Evolutionary conservation across 1,140 invertebrate genomes (phyloP).

Genomic region (Macrotrachela quadricornifera): DNA sequence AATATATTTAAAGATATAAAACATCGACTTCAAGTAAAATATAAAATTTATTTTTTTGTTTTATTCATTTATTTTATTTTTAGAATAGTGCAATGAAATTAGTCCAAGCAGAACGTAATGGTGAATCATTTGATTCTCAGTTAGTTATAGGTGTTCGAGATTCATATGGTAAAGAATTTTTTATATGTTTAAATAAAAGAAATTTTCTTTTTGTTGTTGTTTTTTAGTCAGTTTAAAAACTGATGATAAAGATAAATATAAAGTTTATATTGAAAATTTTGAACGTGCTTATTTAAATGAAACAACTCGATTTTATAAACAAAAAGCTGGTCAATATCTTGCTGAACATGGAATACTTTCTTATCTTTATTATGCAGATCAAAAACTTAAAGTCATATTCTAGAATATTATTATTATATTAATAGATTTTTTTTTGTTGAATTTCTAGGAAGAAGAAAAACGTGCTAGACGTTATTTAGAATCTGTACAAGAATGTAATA

Average conservation of each 20-base stretch:
- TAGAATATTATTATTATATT: too few species aligned
- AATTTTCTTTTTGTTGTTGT: slow-evolving; percentile 12
- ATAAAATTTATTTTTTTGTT: too few species aligned
- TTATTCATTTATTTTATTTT: too few species aligned
- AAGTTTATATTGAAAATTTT: slow-evolving; percentile 89
- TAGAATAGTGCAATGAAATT: slow-evolving; percentile 81
- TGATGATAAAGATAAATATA: slow-evolving; percentile 67
- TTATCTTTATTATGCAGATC: slow-evolving; percentile 89
- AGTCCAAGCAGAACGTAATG: slow-evolving; percentile 79
- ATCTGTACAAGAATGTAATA: slow-evolving; percentile 50
- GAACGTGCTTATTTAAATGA: slow-evolving; percentile 81
- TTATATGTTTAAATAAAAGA: too few species aligned
- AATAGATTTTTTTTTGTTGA: too few species aligned
- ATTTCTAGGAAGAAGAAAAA: slow-evolving; percentile 63
- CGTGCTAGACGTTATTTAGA: slow-evolving; percentile 79
- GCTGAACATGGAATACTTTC: slow-evolving; percentile 64
- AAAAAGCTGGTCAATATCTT: slow-evolving; percentile 71
- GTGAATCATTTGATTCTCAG: slow-evolving; percentile 87
- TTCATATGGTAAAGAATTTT: slow-evolving; percentile 66
- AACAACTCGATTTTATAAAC: slow-evolving; percentile 71
- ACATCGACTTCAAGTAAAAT: slow-evolving; percentile 49
- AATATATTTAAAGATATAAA: slow-evolving; percentile 86
- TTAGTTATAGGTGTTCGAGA: slow-evolving; percentile 84
- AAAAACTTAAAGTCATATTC: slow-evolving; percentile 49
- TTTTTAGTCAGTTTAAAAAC: slow-evolving; percentile 71